Base-by-base conservation (phyloP, 2,113 vertebrate species). In the Gambusia holbrooki region DNA sequence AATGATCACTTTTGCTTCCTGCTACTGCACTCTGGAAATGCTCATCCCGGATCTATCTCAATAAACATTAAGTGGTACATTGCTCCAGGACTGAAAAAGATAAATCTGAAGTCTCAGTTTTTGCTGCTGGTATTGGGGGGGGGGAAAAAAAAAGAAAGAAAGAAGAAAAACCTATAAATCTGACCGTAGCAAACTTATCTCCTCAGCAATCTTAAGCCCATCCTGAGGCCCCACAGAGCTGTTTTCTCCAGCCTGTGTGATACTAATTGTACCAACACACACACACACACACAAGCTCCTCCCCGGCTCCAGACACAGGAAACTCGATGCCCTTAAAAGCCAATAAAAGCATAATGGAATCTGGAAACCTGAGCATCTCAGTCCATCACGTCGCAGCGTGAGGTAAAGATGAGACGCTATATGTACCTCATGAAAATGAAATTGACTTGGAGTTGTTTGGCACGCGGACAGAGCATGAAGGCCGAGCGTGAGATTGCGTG, bases 291-390 rank as follows among this genome's bases (percentile, higher is more conserved):
- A 71, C 19, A 84, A 68, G 86, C 89, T 84, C 88, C 90, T 87
- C 90, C 87, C 80, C 69, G 91, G 87, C 89, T 92, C 90, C 92
- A 90, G 91, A 92, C 89, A 67, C 66, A 86, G 73, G 92, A 93
- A 93, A 93, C 88, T 79, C 5, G 90, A 93, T 91, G 83, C 92
- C 88, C 89, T 90, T 93, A 91, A 93, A 92, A 93, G 92, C 90
- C 90, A 92, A 93, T 93, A 89, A 93, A 93, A 90, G 83, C 88
- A 93, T 93, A 92, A 93, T 93, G 92, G 92, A 90, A 92, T 91
- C 86, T 88, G 79, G 92, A 86, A 90, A 90, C 87, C 79, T 5
- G 82, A 89, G 88, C 77, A 82, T 84, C 82, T 78, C 77, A 67
- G 82, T 85, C 87, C 88, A 89, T 91, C 91, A 82, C 81, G 63